Evolutionary conservation across 2,113 vertebrate genomes (phyloP).

Genomic region (Gambusia holbrooki): DNA sequence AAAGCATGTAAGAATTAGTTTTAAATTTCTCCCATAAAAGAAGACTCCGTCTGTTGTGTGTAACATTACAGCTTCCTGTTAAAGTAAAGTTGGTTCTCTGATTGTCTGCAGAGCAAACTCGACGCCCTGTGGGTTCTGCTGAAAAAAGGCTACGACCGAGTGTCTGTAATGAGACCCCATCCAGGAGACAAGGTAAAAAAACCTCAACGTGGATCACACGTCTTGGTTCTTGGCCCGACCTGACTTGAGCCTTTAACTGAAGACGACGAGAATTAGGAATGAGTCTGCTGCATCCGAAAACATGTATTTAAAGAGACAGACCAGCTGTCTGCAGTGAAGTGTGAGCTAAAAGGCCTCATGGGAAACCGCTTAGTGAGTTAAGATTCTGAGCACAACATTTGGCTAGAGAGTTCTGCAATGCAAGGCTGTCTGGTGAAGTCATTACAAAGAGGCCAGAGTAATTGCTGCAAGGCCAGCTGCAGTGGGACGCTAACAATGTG

Average conservation of each 20-base stretch:
- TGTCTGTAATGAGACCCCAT: slow-evolving; percentile 96
- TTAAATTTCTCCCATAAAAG: not conserved
- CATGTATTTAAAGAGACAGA: slow-evolving; percentile 22
- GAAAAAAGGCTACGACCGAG: slow-evolving; percentile 92
- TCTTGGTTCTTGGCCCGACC: slow-evolving; percentile 9
- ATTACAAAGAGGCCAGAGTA: slow-evolving; percentile 51
- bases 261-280: slow-evolving; percentile 16
- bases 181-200: slow-evolving; percentile 93
- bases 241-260: slow-evolving; percentile 23
- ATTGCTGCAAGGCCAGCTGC: slow-evolving; percentile 50
- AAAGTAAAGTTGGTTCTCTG: slow-evolving; percentile 11
- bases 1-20: slow-evolving; percentile 3
- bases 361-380: slow-evolving; percentile 73
- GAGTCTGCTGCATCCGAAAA: slow-evolving; percentile 16
- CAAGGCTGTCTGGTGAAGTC: slow-evolving; percentile 67
- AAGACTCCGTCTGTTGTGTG: not conserved
- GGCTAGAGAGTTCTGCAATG: slow-evolving; percentile 28
- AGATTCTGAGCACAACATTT: slow-evolving; percentile 54
- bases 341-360: slow-evolving; percentile 62
- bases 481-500: slow-evolving; percentile 19
- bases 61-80: not conserved
- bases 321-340: slow-evolving; percentile 82
- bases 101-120: slow-evolving; percentile 86
- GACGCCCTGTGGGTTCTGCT: slow-evolving; percentile 94
- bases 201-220: not conserved